Percentiles rank a stretch among this genome's conserved stretches.
Evolutionary conservation across 2,113 vertebrate genomes (phyloP).

Genomic region (Scortum barcoo): DNA sequence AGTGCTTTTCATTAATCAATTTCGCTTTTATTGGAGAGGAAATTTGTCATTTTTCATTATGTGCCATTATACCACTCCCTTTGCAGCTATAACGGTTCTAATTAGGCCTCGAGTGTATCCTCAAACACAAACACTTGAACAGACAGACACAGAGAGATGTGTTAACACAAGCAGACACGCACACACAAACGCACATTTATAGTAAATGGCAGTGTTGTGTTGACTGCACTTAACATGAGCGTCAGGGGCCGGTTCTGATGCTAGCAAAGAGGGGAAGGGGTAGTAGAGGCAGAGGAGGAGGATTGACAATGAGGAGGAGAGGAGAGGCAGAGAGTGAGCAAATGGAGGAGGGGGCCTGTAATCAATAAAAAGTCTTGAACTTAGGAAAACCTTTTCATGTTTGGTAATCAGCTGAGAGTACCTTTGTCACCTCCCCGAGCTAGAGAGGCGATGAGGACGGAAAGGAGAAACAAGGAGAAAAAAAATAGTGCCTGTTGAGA

Average conservation of each 20-base stretch:
- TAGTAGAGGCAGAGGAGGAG: slow-evolving; percentile 7
- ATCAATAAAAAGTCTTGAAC: slow-evolving; percentile 81
- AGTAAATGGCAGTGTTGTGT: slow-evolving; percentile 42
- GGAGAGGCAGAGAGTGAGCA: slow-evolving; percentile 73
- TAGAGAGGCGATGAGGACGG: slow-evolving; percentile 33
- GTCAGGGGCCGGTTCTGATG: slow-evolving; percentile 36
- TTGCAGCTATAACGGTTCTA: slow-evolving; percentile 93
- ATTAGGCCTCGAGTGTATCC: slow-evolving; percentile 95
- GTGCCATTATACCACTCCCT: slow-evolving; percentile 94
- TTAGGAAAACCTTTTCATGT: slow-evolving; percentile 83
- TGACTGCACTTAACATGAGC: slow-evolving; percentile 54
- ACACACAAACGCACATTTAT: slow-evolving; percentile 19
- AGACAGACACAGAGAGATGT: slow-evolving; percentile 66
- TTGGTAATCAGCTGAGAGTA: slow-evolving; percentile 82
- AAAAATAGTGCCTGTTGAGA: background rate
- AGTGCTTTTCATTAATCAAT: slow-evolving; percentile 99
- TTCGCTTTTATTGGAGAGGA: slow-evolving; percentile 98
- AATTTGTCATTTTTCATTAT: slow-evolving; percentile 98
- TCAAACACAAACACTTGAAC: slow-evolving; percentile 88
- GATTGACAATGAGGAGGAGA: slow-evolving; percentile 68
- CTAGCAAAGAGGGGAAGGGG: slow-evolving; percentile 19
- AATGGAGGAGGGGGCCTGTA: slow-evolving; percentile 51
- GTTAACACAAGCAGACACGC: slow-evolving; percentile 32
- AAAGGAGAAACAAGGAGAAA: slow-evolving; percentile 15
- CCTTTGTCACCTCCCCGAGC: slow-evolving; percentile 62